Evolutionary conservation across 2,888 invertebrate genomes (phyloP).

Genomic region (Drosophila mimetica): DNA sequence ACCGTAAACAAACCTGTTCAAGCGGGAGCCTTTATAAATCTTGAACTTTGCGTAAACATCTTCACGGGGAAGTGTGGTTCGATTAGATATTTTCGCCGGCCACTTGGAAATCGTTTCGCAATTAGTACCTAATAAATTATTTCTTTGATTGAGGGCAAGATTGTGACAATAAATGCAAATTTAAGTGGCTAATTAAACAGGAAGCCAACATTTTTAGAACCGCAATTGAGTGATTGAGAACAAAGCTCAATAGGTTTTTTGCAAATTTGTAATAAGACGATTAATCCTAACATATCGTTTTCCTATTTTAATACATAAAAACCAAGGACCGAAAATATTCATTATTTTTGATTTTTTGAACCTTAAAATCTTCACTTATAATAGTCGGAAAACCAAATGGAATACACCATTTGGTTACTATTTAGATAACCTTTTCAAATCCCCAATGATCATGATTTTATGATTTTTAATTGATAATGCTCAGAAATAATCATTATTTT

Average conservation of each 20-base stretch:
- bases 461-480: too few species aligned
- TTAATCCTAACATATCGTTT: too few species aligned
- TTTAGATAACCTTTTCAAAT: too few species aligned
- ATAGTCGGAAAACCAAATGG: too few species aligned
- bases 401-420: too few species aligned
- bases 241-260: background rate
- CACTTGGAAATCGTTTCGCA: constrained; percentile 22
- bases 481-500: too few species aligned
- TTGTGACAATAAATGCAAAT: constrained; percentile 26
- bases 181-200: constrained; percentile 11
- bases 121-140: constrained; percentile 32
- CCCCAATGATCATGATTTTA: too few species aligned
- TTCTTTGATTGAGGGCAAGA: constrained; percentile 12
- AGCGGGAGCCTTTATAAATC: constrained; percentile 31
- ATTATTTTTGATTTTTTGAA: too few species aligned
- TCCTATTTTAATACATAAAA: too few species aligned
- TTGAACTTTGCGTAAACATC: constrained; percentile 22
- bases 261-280: background rate
- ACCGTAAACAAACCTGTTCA: constrained; percentile 43
- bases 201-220: background rate
- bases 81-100: constrained; percentile 37
- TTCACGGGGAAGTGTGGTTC: constrained; percentile 9
- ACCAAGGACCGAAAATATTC: too few species aligned
- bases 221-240: background rate
- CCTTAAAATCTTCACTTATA: too few species aligned